Evolutionary conservation across 2,797 vertebrate genomes (phyloP).

Genomic region (Apodemus agrarius): DNA sequence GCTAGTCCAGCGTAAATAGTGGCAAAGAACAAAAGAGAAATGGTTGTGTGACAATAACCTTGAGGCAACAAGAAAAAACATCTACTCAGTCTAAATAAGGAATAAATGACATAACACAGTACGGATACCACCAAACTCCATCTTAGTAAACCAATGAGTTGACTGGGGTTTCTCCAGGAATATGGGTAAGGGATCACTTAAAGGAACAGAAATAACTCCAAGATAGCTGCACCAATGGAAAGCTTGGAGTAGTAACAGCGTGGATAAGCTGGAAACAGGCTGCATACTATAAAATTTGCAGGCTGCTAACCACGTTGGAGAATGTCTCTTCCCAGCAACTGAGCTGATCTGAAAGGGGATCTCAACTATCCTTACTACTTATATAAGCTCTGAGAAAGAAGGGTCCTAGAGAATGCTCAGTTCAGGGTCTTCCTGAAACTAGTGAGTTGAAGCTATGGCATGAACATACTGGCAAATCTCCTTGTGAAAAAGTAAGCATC

Average conservation of each 20-base stretch:
- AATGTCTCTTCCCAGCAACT: neutral
- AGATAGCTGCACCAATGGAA: neutral
- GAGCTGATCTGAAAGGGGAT: neutral
- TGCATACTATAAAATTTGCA: neutral
- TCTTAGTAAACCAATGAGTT: neutral
- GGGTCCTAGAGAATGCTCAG: neutral
- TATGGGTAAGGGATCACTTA: neutral
- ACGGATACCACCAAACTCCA: neutral
- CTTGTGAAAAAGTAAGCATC: constrained; percentile 18
- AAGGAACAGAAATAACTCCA: neutral
- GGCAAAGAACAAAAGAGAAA: neutral
- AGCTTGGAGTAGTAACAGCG: neutral
- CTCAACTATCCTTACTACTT: neutral
- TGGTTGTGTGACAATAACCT: neutral
- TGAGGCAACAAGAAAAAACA: neutral
- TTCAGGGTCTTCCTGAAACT: neutral
- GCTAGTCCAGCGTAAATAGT: neutral
- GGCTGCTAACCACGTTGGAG: neutral
- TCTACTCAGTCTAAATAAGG: neutral
- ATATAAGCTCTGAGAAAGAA: neutral
- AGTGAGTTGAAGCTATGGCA: neutral
- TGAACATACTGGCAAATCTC: neutral
- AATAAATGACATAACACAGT: neutral
- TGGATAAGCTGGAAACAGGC: neutral
- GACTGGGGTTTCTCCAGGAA: neutral